Evolutionary conservation across 2,888 invertebrate genomes (phyloP).

Genomic region (Drosophila hawaiiensis): DNA sequence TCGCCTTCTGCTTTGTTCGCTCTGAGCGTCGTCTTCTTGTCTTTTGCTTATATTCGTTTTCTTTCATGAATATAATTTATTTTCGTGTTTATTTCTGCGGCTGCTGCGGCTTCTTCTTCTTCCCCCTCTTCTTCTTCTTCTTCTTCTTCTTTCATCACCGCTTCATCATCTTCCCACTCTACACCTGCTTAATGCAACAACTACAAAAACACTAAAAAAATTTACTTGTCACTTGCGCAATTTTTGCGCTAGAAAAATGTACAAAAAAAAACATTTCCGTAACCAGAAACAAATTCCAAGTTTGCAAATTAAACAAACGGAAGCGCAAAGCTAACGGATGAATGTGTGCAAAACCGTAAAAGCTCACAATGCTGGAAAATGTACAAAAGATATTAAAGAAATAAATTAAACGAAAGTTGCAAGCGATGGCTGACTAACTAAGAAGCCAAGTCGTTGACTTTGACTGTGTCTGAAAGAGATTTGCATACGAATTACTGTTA

Average conservation of each 20-base stretch:
- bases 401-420: constrained; percentile 46
- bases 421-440: constrained; percentile 5
- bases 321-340: constrained; percentile 43
- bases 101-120: constrained; percentile 42
- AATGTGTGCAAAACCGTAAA: constrained; percentile 28
- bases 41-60: constrained; percentile 65
- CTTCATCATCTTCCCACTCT: constrained; percentile 34
- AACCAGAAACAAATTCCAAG: constrained; percentile 22
- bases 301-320: constrained; percentile 42
- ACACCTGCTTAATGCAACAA: constrained; percentile 37
- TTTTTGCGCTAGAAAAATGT: constrained; percentile 30
- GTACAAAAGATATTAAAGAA: background rate
- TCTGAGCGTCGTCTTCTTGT: constrained; percentile 62
- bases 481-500: constrained; percentile 48
- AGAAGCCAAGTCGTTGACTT: constrained; percentile 21
- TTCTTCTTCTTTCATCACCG: constrained; percentile 17
- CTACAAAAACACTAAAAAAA: constrained; percentile 14
- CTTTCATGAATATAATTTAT: constrained; percentile 74
- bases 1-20: constrained; percentile 70
- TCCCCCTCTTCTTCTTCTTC: constrained; percentile 32
- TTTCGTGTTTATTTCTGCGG: constrained; percentile 68
- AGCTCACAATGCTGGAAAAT: constrained; percentile 4
- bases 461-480: constrained; percentile 30
- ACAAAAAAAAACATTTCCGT: constrained; percentile 10
- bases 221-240: constrained; percentile 56